Conservation (phyloP, 1,140 invertebrate genomes). For the Drosophila leontia region DNA sequence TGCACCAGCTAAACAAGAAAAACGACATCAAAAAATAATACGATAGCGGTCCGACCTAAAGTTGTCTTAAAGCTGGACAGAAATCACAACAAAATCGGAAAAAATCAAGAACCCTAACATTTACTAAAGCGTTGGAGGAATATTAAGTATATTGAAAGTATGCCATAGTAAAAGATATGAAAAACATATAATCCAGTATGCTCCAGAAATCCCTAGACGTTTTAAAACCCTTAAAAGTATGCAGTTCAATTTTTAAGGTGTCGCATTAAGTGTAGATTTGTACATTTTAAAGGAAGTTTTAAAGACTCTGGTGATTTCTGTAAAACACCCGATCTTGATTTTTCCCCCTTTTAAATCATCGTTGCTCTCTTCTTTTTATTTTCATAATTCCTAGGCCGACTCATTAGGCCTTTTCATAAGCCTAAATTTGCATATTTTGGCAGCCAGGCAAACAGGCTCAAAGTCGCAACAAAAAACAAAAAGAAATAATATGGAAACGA, state of each 20-base stretch:
- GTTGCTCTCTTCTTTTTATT: background rate
- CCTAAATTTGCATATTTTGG: conserved; percentile 67
- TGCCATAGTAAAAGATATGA: background rate
- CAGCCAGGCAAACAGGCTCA: conserved; percentile 37
- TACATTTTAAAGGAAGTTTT: background rate
- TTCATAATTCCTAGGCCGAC: conserved; percentile 24
- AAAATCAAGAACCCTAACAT: background rate
- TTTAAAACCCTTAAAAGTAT: background rate
- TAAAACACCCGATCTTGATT: background rate
- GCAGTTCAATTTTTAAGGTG: background rate
- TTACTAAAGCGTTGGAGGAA: background rate
- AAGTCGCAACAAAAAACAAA: conserved; percentile 24
- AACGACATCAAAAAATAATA: conserved; percentile 42
- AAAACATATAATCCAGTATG: no score
- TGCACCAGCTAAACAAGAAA: conserved; percentile 35
- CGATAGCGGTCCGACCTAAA: conserved; percentile 9
- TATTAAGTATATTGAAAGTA: background rate
- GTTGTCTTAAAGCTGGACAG: conserved; percentile 7
- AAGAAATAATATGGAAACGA: conserved; percentile 37
- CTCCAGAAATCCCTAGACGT: no score
- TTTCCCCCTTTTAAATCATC: background rate
- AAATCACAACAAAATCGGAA: conserved; percentile 11
- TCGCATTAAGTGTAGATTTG: background rate
- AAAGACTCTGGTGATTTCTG: background rate
- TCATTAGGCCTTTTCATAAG: conserved; percentile 56